Percentiles rank a stretch among this genome's conserved stretches.
Conservation (phyloP, 2,888 invertebrate genomes). For the Euproctis similis region DNA sequence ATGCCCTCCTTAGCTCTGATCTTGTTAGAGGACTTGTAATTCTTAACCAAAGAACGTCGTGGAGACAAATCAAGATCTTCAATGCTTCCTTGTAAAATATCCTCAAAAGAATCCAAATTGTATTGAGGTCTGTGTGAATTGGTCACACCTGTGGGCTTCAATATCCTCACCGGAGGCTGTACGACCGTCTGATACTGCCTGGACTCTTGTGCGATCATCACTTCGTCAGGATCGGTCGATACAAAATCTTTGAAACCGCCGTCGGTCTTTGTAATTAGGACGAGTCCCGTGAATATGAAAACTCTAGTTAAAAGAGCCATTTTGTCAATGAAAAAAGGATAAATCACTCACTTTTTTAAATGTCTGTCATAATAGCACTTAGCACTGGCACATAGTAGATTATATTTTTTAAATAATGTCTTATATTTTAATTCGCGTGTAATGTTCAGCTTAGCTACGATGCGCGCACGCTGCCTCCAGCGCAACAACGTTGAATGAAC, state of each 20-base stretch:
- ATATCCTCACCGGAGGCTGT: slow-evolving; percentile 48
- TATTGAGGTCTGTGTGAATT: slow-evolving; percentile 68
- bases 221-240: slow-evolving; percentile 50
- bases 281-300: slow-evolving; percentile 31
- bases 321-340: slow-evolving; percentile 12
- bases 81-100: slow-evolving; percentile 39
- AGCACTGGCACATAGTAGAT: slow-evolving; percentile 20
- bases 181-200: slow-evolving; percentile 54
- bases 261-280: slow-evolving; percentile 30
- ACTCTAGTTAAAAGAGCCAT: slow-evolving; percentile 35
- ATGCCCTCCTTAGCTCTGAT: slow-evolving; percentile 58
- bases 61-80: slow-evolving; percentile 38
- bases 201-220: slow-evolving; percentile 67
- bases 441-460: too few species aligned
- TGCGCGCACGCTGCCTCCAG: slow-evolving; percentile 52
- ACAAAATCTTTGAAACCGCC: slow-evolving; percentile 53
- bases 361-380: slow-evolving; percentile 17
- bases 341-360: slow-evolving; percentile 6
- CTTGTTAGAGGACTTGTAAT: slow-evolving; percentile 44
- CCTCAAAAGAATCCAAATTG: slow-evolving; percentile 57
- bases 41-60: slow-evolving; percentile 35
- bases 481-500: slow-evolving; percentile 49
- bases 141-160: slow-evolving; percentile 52
- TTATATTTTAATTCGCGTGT: neutral
- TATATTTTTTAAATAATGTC: slow-evolving; percentile 7